Evolutionary conservation across 2,888 invertebrate species (phyloP).

Genomic region (Nymphalis c-album): DNA sequence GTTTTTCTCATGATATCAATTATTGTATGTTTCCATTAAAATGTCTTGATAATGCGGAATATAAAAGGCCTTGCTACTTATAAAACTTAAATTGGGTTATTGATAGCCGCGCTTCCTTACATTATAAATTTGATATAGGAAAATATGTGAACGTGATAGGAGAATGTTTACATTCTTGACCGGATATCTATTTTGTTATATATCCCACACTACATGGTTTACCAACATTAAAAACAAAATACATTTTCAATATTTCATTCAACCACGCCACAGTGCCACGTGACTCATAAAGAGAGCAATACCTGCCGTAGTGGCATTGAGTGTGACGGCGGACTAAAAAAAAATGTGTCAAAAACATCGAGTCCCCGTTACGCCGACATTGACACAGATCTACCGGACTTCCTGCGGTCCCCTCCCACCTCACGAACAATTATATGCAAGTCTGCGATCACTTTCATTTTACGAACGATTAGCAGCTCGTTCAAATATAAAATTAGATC

Average conservation of each 20-base stretch:
- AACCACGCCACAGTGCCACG: conserved; percentile 26
- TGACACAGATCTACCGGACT: conserved; percentile 70
- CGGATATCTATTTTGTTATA: not conserved
- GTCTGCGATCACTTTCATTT: conserved; percentile 11
- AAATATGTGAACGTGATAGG: too few species aligned
- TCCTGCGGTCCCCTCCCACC: conserved; percentile 48
- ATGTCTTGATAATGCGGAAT: too few species aligned
- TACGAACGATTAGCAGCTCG: not conserved
- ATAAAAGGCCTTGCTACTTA: too few species aligned
- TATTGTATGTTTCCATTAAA: too few species aligned
- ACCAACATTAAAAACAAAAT: not conserved
- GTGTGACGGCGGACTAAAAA: conserved; percentile 35
- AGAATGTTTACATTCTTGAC: too few species aligned
- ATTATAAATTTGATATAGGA: too few species aligned
- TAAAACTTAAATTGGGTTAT: too few species aligned
- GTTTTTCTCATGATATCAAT: too few species aligned
- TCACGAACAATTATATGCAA: conserved; percentile 18
- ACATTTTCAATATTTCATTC: conserved; percentile 25
- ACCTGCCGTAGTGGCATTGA: conserved; percentile 42
- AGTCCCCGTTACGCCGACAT: conserved; percentile 65
- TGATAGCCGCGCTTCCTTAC: too few species aligned
- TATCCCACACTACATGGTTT: not conserved
- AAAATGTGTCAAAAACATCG: conserved; percentile 44
- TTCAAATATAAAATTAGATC: too few species aligned
- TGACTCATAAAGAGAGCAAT: conserved; percentile 31